These are phyloP conservation scores for Ammodramus savannarum DNA, from an alignment of 2,113 vertebrate species.

Conservation along the genomic window DNA sequence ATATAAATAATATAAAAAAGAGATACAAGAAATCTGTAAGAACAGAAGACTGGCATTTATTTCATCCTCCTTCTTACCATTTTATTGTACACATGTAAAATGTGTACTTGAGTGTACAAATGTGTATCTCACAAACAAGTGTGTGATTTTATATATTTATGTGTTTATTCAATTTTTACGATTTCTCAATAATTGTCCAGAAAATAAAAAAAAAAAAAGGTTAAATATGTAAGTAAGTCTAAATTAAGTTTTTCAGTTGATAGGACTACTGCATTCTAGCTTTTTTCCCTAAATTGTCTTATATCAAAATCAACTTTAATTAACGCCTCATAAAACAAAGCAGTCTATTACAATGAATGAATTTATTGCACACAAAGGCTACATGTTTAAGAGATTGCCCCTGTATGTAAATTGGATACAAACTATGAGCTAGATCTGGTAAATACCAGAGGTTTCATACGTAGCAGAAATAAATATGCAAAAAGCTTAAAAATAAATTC, in stretches of 20 bases:
- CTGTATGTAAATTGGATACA: constrained; percentile 18
- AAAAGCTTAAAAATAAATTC: constrained; percentile 68
- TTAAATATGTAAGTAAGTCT: neutral
- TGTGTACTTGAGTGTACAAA: neutral
- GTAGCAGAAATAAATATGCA: constrained; percentile 67
- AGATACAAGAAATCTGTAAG: neutral
- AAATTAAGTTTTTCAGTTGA: constrained; percentile 47
- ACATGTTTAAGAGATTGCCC: constrained; percentile 35
- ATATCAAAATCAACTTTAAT: constrained; percentile 22
- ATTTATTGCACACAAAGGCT: constrained; percentile 48
- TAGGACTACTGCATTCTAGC: neutral
- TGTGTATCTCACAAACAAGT: neutral
- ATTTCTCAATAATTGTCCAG: neutral
- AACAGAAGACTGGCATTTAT: neutral
- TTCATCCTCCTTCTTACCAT: neutral
- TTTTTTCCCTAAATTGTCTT: neutral
- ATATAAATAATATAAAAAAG: too few species aligned
- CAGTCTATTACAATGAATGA: constrained; percentile 29
- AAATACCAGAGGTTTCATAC: constrained; percentile 22
- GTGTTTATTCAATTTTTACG: neutral
- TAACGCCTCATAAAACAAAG: constrained; percentile 58
- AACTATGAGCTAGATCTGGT: neutral
- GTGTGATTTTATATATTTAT: neutral
- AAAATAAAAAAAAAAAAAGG: neutral
- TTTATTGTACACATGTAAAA: neutral